Evolutionary conservation across 1,140 invertebrate genomes (phyloP), one percentile per base, ranked within the genome.

Genomic region (Manduca sexta): DNA sequence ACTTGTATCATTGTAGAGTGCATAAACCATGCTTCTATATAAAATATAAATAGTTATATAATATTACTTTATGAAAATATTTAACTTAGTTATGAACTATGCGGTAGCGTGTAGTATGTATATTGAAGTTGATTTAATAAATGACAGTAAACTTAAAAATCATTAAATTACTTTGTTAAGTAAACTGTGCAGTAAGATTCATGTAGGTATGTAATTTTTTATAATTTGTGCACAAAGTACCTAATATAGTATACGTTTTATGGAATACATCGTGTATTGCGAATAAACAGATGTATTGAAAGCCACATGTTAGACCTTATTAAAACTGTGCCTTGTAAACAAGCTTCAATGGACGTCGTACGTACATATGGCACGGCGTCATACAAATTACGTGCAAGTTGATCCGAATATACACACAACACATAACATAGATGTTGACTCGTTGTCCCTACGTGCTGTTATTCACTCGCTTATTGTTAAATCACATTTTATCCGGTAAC

Each of bases 241-340:
- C n/a, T n/a, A 35, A 14, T n/a, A 14, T 12, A 35, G 61, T 64
- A 45, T 45, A 45, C 26, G 38, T 52, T 40, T 33, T 42, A 52
- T 47, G 37, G 45, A 49, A 45, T 46, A 50, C 42, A n/a, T n/a
- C n/a, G 45, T 52, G 40, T 30, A 14, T 61, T 12, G 49, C 52
- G 45, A 48, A 65, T 61, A 57, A 50, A 50, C 71, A 74, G 60
- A 78, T 74, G 74, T 73, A 62, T 64, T 47, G 43, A 47, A 56
- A 55, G 48, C 72, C 72, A 79, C 56, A 72, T 78, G 72, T 68
- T 69, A 52, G 43, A 49, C 48, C 60, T 57, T 54, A 47, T 56
- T 53, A 60, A 53, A 60, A 55, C 45, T 47, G 41, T 56, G 43
- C 41, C 55, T 53, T 53, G 40, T 58, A 61, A 60, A 53, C 57